These are phyloP conservation scores for Eulemur rufifrons DNA, from an alignment of 2,113 vertebrate species.

Conservation along the genomic window DNA sequence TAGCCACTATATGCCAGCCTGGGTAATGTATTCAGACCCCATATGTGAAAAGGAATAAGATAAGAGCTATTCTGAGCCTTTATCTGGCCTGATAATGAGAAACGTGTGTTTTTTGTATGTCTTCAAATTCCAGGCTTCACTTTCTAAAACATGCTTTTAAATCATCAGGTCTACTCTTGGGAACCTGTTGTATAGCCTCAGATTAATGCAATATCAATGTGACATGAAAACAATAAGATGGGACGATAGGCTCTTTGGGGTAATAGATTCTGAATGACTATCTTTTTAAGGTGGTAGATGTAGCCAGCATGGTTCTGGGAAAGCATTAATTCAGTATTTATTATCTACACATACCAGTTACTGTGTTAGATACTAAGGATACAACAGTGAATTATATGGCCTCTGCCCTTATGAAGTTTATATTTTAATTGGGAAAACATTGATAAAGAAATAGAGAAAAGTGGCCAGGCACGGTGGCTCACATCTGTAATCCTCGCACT, in stretches of 20 bases:
- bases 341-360: background rate
- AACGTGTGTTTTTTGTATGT: background rate
- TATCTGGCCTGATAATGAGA: background rate
- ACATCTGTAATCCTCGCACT: too few species aligned
- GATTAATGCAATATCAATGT: background rate
- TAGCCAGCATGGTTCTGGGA: background rate
- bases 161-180: background rate
- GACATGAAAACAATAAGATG: background rate
- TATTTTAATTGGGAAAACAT: background rate
- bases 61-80: background rate
- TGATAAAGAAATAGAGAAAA: background rate
- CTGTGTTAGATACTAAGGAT: background rate
- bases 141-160: background rate
- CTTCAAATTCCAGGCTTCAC: slow-evolving; percentile 9
- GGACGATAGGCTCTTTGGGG: background rate
- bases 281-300: background rate
- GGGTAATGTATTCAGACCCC: background rate
- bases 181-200: background rate
- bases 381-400: background rate
- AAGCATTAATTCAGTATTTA: background rate
- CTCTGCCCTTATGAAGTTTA: background rate
- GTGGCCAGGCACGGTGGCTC: background rate
- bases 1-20: background rate
- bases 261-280: background rate
- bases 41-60: background rate